These are phyloP conservation scores for Acrobeloides nanus DNA, from an alignment of 2,888 invertebrate species.

Conservation along the genomic window DNA sequence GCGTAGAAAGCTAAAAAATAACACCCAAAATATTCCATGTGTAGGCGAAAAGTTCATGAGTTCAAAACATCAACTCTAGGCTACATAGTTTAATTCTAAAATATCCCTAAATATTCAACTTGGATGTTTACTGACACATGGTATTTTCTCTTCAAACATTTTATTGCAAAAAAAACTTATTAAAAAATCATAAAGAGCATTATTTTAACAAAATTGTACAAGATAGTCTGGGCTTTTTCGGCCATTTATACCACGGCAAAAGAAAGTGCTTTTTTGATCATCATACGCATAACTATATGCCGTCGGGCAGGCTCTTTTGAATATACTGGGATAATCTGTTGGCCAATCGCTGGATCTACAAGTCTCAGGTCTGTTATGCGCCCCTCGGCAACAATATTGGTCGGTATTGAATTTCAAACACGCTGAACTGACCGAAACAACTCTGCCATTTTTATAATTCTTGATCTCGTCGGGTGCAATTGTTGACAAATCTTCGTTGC, in stretches of 20 bases:
- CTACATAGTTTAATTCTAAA: no score
- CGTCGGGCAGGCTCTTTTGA: constrained; percentile 59
- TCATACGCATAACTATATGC: constrained; percentile 61
- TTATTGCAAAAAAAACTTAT: no score
- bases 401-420: constrained; percentile 58
- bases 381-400: constrained; percentile 58
- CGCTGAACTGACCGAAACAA: constrained; percentile 58
- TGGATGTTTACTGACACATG: no score
- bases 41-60: no score
- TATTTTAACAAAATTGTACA: constrained; percentile 22
- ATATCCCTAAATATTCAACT: no score
- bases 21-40: no score
- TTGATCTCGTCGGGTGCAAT: constrained; percentile 6
- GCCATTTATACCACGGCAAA: constrained; percentile 51
- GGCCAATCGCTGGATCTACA: constrained; percentile 57
- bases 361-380: constrained; percentile 55
- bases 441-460: constrained; percentile 10
- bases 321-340: constrained; percentile 51
- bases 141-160: no score
- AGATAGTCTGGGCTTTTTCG: constrained; percentile 18
- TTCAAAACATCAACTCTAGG: no score
- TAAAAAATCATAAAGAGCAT: no score
- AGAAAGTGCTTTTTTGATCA: constrained; percentile 58
- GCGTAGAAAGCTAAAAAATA: no score
- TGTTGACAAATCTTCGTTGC: constrained; percentile 9